A percentile compares a stretch with the other conserved stretches of the same genome.
Conservation (phyloP, 1,140 invertebrate genomes). For the Cydia pomonella region DNA sequence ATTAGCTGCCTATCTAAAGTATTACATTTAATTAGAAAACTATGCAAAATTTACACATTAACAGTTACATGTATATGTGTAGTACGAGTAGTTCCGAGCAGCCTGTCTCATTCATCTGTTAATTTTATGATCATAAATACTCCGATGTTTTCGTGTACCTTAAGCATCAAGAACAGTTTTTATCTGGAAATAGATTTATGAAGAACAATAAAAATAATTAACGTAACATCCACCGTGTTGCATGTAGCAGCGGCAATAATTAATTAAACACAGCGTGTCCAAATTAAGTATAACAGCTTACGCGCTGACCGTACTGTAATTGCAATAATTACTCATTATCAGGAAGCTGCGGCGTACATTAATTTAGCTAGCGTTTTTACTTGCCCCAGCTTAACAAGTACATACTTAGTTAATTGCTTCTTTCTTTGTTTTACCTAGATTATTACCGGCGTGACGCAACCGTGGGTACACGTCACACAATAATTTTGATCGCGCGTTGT, state of each 20-base stretch:
- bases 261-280: conserved; percentile 48
- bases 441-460: conserved; percentile 62
- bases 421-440: conserved; percentile 69
- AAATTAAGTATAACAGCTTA: conserved; percentile 47
- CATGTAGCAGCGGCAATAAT: conserved; percentile 46
- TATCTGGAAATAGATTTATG: conserved; percentile 40
- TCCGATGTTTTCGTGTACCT: conserved; percentile 16
- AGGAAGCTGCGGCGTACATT: conserved; percentile 70
- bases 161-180: conserved; percentile 39
- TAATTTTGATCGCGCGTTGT: conserved; percentile 62
- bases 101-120: conserved; percentile 7
- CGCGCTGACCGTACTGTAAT: conserved; percentile 67
- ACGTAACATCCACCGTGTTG: conserved; percentile 41
- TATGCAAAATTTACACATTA: conserved; percentile 19
- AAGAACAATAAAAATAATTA: conserved; percentile 41
- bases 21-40: conserved; percentile 16
- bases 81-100: neutral
- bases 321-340: conserved; percentile 75
- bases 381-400: conserved; percentile 62
- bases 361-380: conserved; percentile 71
- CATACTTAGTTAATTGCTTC: conserved; percentile 70
- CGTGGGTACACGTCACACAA: conserved; percentile 52
- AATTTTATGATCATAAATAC: conserved; percentile 12
- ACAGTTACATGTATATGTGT: neutral
- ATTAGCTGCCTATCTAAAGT: neutral